Evolutionary conservation across 2,113 vertebrate genomes (phyloP).

Genomic region (Crotalus helleri): DNA sequence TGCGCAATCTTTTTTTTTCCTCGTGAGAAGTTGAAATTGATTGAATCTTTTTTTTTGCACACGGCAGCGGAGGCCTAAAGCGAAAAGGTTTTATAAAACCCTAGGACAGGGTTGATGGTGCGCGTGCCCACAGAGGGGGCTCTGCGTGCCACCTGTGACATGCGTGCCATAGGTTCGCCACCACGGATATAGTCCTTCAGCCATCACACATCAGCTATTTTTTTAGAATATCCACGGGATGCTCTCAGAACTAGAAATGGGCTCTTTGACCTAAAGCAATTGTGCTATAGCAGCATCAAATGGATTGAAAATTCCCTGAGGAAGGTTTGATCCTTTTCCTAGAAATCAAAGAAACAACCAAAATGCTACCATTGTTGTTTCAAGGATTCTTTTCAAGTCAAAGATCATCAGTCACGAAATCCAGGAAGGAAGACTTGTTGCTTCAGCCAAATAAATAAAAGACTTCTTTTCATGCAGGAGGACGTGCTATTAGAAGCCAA

Average conservation of each 20-base stretch:
- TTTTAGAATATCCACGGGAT: neutral
- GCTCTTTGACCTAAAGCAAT: neutral
- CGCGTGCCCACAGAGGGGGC: too few relatives aligned
- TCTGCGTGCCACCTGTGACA: too few relatives aligned
- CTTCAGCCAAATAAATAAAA: neutral
- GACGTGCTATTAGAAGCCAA: neutral
- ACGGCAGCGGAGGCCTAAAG: too few relatives aligned
- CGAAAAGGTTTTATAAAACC: too few relatives aligned
- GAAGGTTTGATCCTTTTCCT: neutral
- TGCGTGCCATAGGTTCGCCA: too few relatives aligned
- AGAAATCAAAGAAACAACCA: neutral
- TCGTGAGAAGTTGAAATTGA: too few relatives aligned
- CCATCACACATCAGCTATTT: neutral
- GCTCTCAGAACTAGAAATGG: neutral
- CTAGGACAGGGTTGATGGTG: too few relatives aligned
- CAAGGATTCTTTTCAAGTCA: neutral
- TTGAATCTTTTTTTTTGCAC: too few relatives aligned
- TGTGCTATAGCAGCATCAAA: neutral
- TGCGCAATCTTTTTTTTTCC: too few relatives aligned
- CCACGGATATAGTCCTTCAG: neutral
- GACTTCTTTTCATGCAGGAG: neutral
- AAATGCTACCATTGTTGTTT: neutral
- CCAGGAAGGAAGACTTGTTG: neutral
- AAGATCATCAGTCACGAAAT: neutral
- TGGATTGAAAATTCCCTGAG: neutral